Conservation (phyloP, 2,797 vertebrate genomes). For the Alauda arvensis region DNA sequence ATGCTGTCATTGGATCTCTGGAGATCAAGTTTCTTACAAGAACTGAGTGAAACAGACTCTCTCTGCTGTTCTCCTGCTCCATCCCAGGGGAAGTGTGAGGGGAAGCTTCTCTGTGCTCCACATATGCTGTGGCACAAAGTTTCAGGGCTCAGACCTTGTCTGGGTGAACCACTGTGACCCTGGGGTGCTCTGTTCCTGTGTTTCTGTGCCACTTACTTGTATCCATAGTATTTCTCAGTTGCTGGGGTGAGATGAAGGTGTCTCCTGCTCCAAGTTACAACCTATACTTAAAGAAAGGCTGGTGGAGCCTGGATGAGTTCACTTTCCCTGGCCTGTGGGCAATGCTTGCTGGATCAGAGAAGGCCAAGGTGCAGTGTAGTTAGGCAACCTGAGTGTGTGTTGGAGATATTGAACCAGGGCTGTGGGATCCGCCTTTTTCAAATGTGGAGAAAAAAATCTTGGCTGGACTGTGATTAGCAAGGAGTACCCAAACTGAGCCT, state of each 20-base stretch:
- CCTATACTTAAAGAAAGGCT: not conserved
- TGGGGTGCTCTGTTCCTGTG: not conserved
- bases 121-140: not conserved
- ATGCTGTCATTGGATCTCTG: not conserved
- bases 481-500: not conserved
- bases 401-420: not conserved
- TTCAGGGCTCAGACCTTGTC: not conserved
- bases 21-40: not conserved
- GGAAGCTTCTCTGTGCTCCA: not conserved
- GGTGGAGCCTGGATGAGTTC: not conserved
- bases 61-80: not conserved
- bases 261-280: not conserved
- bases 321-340: not conserved
- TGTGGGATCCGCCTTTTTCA: not conserved
- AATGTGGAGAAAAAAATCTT: not conserved
- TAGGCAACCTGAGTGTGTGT: not conserved
- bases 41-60: not conserved
- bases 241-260: not conserved
- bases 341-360: not conserved
- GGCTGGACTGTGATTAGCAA: not conserved
- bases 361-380: not conserved
- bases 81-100: not conserved
- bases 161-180: fast-evolving
- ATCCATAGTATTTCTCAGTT: not conserved
- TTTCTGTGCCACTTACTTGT: not conserved